Evolutionary conservation across 64 coral and sea anemone species (phyloP).

Genomic region (Trachythela sp.): DNA sequence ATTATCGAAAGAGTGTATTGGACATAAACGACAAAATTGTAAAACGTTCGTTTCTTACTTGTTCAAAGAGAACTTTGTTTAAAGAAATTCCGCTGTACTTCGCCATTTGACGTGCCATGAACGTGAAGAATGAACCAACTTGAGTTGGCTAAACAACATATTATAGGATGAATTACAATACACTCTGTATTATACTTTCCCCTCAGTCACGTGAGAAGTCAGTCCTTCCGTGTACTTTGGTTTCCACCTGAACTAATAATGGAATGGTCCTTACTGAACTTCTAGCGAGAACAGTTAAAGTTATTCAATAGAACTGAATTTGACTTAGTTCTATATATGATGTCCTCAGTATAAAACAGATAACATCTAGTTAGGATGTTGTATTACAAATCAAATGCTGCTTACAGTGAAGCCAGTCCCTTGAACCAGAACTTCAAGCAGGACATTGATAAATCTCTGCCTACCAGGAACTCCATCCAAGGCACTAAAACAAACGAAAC

Average conservation of each 20-base stretch:
- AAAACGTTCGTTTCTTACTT: too few relatives aligned
- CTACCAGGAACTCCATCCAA: slow-evolving; percentile 54
- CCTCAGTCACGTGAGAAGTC: too few relatives aligned
- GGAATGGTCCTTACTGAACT: too few relatives aligned
- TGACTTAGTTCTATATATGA: too few relatives aligned
- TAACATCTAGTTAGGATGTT: too few relatives aligned
- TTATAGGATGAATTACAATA: background rate
- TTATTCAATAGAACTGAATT: too few relatives aligned
- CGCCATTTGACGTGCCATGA: slow-evolving; percentile 95
- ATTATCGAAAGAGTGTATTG: too few relatives aligned
- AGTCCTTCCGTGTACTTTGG: too few relatives aligned
- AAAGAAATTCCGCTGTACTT: slow-evolving; percentile 84
- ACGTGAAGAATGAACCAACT: slow-evolving; percentile 93
- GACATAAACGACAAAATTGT: too few relatives aligned
- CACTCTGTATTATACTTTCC: background rate
- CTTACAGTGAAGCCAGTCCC: slow-evolving; percentile 91
- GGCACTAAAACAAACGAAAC: slow-evolving; percentile 25
- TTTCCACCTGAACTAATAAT: too few relatives aligned
- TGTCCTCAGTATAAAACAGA: too few relatives aligned
- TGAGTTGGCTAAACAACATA: slow-evolving; percentile 64
- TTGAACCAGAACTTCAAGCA: slow-evolving; percentile 94
- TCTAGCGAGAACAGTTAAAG: too few relatives aligned
- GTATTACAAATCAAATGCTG: background rate
- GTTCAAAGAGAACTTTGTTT: slow-evolving; percentile 96
- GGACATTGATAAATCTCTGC: slow-evolving; percentile 74